Evolutionary conservation across 2,113 vertebrate species (phyloP).

Genomic region (Stigmatopora nigra): DNA sequence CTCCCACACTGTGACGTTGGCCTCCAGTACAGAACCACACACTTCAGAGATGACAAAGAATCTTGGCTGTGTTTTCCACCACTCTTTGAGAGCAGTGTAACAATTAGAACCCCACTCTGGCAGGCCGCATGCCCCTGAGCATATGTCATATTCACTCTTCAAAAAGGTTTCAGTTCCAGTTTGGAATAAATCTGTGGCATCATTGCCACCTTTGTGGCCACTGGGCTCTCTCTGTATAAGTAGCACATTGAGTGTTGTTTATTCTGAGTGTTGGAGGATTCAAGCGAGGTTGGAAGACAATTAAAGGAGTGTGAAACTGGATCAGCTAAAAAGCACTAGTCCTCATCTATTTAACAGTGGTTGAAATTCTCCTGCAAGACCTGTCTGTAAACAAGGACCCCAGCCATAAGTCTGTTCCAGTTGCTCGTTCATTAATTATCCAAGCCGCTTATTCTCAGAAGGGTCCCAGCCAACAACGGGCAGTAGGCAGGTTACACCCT

Average conservation of each 20-base stretch:
- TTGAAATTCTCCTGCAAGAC: slow-evolving; percentile 39
- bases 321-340: slow-evolving; percentile 59
- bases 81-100: slow-evolving; percentile 68
- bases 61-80: slow-evolving; percentile 60
- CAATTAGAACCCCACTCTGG: slow-evolving; percentile 72
- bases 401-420: slow-evolving; percentile 46
- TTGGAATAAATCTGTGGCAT: slow-evolving; percentile 54
- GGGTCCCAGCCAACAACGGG: too few species aligned
- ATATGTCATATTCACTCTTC: slow-evolving; percentile 73
- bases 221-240: slow-evolving; percentile 65
- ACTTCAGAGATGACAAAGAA: slow-evolving; percentile 72
- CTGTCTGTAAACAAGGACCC: slow-evolving; percentile 27
- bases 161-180: slow-evolving; percentile 62
- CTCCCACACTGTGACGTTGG: slow-evolving; percentile 59
- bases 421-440: too few species aligned
- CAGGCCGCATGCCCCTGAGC: slow-evolving; percentile 65
- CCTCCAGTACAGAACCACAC: slow-evolving; percentile 58
- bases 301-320: slow-evolving; percentile 66
- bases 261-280: slow-evolving; percentile 63
- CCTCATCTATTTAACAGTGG: slow-evolving; percentile 39
- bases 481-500: too few species aligned
- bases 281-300: slow-evolving; percentile 65
- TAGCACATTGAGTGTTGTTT: slow-evolving; percentile 71
- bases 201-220: slow-evolving; percentile 71
- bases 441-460: too few species aligned